A percentile compares a stretch with the other conserved stretches of the same genome.
These are phyloP conservation scores for Peromyscus nudipes DNA, from an alignment of 2,797 vertebrate genomes.

Conservation along the genomic window DNA sequence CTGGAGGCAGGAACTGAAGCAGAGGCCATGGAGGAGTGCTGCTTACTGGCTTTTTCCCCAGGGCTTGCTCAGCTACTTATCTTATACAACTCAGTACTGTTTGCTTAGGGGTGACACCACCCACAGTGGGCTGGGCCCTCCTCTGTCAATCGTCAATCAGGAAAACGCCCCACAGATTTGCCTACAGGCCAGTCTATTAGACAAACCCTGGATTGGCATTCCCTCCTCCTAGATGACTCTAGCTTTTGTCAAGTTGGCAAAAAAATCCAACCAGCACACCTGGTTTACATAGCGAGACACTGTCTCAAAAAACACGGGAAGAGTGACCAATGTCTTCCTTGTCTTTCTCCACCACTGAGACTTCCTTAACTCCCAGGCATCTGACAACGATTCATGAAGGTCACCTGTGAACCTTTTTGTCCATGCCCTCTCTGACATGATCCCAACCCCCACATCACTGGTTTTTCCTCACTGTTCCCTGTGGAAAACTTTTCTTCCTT, in stretches of 20 bases:
- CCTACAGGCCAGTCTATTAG: neutral
- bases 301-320: neutral
- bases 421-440: neutral
- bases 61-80: neutral
- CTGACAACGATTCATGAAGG: neutral
- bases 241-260: neutral
- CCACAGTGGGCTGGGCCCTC: neutral
- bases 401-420: neutral
- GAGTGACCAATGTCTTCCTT: neutral
- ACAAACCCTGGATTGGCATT: neutral
- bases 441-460: neutral
- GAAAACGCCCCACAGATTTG: neutral
- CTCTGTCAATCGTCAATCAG: neutral
- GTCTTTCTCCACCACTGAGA: neutral
- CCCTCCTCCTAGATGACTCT: neutral
- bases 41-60: neutral
- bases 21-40: too few relatives aligned
- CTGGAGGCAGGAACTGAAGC: neutral
- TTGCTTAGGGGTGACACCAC: neutral
- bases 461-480: neutral
- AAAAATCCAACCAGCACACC: neutral
- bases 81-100: neutral
- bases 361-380: neutral
- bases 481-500: neutral
- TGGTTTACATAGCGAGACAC: neutral